Conservation (phyloP, 2,113 vertebrate species). For the Apodemus speciosus region DNA sequence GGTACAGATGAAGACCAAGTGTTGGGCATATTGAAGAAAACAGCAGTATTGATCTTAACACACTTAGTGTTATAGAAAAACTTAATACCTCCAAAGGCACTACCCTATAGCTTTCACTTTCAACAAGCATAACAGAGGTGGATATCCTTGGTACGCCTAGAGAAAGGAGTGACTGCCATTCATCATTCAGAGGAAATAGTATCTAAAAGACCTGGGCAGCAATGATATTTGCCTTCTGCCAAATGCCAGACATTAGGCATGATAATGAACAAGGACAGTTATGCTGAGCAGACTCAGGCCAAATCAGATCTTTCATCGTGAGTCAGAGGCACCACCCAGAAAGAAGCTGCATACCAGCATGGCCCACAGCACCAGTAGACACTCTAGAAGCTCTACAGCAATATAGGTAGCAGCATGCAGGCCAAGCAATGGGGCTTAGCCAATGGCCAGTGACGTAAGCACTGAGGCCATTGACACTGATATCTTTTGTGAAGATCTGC, state of each 20-base stretch:
- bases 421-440: not conserved
- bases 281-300: too few species aligned
- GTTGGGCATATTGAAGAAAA: not conserved
- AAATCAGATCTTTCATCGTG: accelerated
- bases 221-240: not conserved
- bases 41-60: not conserved
- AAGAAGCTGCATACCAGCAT: not conserved
- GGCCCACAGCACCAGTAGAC: not conserved
- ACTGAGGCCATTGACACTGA: not conserved
- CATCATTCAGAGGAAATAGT: not conserved
- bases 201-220: not conserved
- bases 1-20: not conserved
- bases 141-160: not conserved
- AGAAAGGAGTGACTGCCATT: not conserved
- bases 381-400: not conserved
- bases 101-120: not conserved
- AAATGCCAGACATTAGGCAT: not conserved
- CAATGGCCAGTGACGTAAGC: not conserved
- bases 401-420: too few species aligned
- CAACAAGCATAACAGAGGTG: not conserved
- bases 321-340: not conserved
- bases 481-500: too few species aligned
- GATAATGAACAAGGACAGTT: not conserved
- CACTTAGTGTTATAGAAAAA: not conserved
- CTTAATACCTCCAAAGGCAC: not conserved